Evolutionary conservation across 2,888 invertebrate species (phyloP).

Genomic region (Graphium colonna): DNA sequence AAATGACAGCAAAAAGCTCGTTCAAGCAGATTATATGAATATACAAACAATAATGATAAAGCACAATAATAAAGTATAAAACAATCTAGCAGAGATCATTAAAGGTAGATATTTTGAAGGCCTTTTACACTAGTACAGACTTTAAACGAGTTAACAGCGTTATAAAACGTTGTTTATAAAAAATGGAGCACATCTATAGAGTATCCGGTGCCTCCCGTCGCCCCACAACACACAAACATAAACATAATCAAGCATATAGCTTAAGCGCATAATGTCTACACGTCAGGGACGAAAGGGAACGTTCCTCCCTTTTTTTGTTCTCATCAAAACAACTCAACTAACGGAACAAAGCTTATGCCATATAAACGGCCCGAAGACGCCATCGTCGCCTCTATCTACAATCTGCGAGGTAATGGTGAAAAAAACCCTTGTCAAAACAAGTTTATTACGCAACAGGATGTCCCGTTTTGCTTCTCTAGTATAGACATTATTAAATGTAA

Average conservation of each 20-base stretch:
- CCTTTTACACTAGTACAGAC: too few relatives aligned
- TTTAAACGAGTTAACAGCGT: neutral
- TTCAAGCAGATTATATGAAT: too few relatives aligned
- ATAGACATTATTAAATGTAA: too few relatives aligned
- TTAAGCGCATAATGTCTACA: constrained; percentile 9
- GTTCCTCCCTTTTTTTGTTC: constrained; percentile 17
- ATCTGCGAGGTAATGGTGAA: constrained; percentile 2
- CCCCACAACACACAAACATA: neutral
- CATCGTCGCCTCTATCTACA: constrained; percentile 10
- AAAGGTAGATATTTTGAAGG: too few relatives aligned
- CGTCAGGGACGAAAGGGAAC: constrained; percentile 5
- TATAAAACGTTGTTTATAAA: constrained; percentile 2
- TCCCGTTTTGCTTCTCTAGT: too few relatives aligned
- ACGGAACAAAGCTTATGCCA: constrained; percentile 12
- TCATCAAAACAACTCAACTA: constrained; percentile 13
- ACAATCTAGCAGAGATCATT: too few relatives aligned
- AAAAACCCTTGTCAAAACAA: neutral
- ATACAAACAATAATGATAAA: too few relatives aligned
- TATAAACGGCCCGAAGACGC: constrained; percentile 15
- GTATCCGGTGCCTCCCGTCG: neutral
- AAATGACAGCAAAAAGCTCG: too few relatives aligned
- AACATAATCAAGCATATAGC: neutral
- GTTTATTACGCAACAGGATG: constrained; percentile 5
- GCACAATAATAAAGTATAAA: too few relatives aligned
- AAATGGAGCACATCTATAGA: neutral